phyloP scores from a whole-genome alignment of 2,113 vertebrate genomes.

The Orthonyx spaldingii region DNA sequence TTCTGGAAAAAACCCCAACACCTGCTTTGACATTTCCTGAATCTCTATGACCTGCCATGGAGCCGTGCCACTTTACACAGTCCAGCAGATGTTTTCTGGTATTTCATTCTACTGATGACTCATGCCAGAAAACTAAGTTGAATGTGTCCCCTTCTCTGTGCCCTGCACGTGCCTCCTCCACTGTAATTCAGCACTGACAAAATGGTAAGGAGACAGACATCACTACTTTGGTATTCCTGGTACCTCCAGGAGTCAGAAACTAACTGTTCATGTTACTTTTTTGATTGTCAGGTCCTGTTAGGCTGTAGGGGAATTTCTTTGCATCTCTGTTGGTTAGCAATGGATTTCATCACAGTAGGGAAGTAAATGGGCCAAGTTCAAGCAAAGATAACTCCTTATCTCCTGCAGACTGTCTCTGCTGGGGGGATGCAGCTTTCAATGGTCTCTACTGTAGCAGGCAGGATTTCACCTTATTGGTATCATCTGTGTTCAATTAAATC shows the following conservation, averaged over 20 bases:
- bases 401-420: constrained; percentile 1
- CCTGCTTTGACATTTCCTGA: neutral
- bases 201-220: neutral
- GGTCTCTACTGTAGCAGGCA: neutral
- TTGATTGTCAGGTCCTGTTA: neutral
- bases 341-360: neutral
- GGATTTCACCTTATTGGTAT: neutral
- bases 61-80: neutral
- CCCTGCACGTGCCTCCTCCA: accelerated
- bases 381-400: constrained; percentile 9
- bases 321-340: neutral
- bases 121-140: neutral
- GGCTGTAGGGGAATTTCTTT: neutral
- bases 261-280: neutral
- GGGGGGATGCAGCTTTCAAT: neutral
- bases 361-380: neutral
- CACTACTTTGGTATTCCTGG: neutral
- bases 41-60: neutral
- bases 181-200: neutral
- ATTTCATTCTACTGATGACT: neutral
- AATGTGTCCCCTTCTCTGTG: neutral
- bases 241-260: neutral
- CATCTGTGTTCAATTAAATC: constrained; percentile 12
- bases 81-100: neutral
- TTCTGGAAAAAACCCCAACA: neutral